Conservation (phyloP, 2,888 invertebrate genomes). For the Digitonthophagus gazella region DNA sequence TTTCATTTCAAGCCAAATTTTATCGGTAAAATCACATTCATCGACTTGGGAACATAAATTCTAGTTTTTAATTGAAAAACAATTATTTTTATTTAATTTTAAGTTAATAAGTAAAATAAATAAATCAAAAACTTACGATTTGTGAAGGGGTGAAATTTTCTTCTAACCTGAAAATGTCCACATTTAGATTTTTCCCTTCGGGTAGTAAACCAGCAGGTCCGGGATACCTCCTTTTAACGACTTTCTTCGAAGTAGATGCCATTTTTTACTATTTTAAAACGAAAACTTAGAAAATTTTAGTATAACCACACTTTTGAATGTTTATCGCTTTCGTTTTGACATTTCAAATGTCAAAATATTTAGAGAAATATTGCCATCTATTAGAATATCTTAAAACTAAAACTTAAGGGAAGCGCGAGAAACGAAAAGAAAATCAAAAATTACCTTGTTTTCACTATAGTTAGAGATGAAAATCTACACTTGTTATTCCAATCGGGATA, state of each 20-base stretch:
- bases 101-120: not conserved
- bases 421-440: too few species aligned
- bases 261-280: not conserved
- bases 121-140: constrained; percentile 16
- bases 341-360: too few species aligned
- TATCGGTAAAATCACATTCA: constrained; percentile 12
- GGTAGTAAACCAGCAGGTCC: constrained; percentile 21
- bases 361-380: too few species aligned
- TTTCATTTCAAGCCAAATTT: constrained; percentile 17
- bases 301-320: not conserved
- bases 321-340: too few species aligned
- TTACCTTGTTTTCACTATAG: too few species aligned
- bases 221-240: constrained; percentile 21
- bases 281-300: too few species aligned
- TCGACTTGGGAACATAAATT: constrained; percentile 18
- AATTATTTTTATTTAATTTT: not conserved
- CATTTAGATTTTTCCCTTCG: not conserved
- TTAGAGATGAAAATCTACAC: too few species aligned
- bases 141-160: constrained; percentile 1
- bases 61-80: constrained; percentile 4
- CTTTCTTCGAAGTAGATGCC: constrained; percentile 2
- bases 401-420: too few species aligned
- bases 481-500: too few species aligned
- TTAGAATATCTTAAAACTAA: too few species aligned
- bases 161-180: not conserved